Percentiles rank a stretch among this genome's conserved stretches.
Evolutionary conservation across 2,888 invertebrate genomes (phyloP).

Genomic region (Polylopha cassiicola): DNA sequence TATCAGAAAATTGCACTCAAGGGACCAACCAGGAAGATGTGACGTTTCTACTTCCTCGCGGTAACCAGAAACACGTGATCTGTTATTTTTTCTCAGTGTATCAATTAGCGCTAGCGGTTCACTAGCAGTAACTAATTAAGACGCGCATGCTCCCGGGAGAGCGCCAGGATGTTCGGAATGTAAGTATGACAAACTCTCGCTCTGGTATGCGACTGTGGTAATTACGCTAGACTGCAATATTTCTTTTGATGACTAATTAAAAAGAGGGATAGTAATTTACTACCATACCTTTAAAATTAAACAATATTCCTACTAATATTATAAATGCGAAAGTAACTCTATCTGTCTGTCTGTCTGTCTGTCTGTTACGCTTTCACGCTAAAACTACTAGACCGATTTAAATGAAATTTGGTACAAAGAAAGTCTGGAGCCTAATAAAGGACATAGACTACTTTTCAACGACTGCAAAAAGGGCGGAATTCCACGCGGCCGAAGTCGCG

Average conservation of each 20-base stretch:
- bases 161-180: conserved; percentile 46
- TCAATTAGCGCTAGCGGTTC: conserved; percentile 40
- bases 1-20: too few species aligned
- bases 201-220: conserved; percentile 57
- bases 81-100: conserved; percentile 33
- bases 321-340: too few species aligned
- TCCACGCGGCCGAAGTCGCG: too few species aligned
- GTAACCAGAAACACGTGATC: conserved; percentile 59
- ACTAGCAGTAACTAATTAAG: conserved; percentile 14
- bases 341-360: too few species aligned
- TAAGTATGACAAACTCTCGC: conserved; percentile 42
- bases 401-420: too few species aligned
- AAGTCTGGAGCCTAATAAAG: too few species aligned
- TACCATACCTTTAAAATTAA: too few species aligned
- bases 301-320: too few species aligned
- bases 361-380: too few species aligned
- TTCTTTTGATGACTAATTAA: conserved; percentile 57
- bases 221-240: conserved; percentile 46
- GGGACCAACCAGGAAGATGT: conserved; percentile 36
- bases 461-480: too few species aligned
- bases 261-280: conserved; percentile 41
- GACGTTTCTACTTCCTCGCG: conserved; percentile 40
- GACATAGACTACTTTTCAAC: too few species aligned
- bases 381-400: too few species aligned
- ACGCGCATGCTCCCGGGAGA: conserved; percentile 47